Conservation (phyloP, 2,113 vertebrate species). For the Channa maculata region DNA sequence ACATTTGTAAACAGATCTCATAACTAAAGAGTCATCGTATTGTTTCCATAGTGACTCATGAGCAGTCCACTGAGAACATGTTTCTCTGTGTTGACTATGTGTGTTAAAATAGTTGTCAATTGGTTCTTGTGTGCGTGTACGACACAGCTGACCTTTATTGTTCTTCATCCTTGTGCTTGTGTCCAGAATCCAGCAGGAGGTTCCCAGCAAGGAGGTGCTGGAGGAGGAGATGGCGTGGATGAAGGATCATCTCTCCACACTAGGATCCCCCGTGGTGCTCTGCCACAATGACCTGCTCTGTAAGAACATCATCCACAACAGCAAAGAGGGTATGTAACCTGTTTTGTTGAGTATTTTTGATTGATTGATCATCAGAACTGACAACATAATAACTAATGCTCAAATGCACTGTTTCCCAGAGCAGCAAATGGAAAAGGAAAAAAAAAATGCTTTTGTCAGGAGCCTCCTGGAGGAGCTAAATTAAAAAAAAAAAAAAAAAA, state of each 20-base stretch:
- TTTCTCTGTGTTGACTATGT: slow-evolving; percentile 7
- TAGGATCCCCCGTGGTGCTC: slow-evolving; percentile 93
- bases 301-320: slow-evolving; percentile 97
- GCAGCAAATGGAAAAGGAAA: no score
- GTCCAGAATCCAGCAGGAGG: slow-evolving; percentile 87
- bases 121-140: no score
- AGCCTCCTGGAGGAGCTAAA: no score
- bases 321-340: slow-evolving; percentile 83
- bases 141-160: not conserved
- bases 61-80: slow-evolving; percentile 6
- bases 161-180: not conserved
- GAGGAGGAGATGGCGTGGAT: slow-evolving; percentile 93
- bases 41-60: slow-evolving; percentile 20
- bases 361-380: no score
- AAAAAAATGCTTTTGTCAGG: no score
- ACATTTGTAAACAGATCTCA: not conserved
- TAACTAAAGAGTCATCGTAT: not conserved
- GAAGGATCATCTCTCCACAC: slow-evolving; percentile 90
- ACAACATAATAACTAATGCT: no score
- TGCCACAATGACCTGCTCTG: slow-evolving; percentile 98
- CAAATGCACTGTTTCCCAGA: no score
- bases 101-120: not conserved
- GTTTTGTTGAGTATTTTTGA: not conserved
- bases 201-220: slow-evolving; percentile 89
- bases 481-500: no score